Evolutionary conservation across 2,113 vertebrate species (phyloP).

Genomic region (Dicaeum eximium): DNA sequence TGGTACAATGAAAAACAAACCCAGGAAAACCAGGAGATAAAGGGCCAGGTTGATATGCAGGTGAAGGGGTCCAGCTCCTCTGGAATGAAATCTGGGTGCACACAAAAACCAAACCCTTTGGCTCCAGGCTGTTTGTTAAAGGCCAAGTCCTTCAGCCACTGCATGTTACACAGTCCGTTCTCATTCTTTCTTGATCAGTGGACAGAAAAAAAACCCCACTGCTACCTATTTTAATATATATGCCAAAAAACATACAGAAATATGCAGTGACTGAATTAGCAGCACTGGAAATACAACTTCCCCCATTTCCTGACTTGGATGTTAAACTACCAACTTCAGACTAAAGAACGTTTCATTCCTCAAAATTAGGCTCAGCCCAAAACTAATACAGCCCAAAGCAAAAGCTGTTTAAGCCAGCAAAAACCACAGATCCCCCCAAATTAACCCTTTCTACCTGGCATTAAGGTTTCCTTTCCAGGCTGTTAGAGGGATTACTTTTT

Average conservation of each 20-base stretch:
- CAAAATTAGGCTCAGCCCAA: not conserved
- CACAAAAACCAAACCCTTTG: not conserved
- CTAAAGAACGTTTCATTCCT: not conserved
- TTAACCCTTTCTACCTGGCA: accelerated
- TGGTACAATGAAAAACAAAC: not conserved
- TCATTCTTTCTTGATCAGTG: not conserved
- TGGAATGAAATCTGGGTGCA: not conserved
- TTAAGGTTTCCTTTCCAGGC: not conserved
- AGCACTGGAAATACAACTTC: not conserved
- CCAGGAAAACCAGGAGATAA: not conserved
- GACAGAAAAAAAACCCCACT: not conserved
- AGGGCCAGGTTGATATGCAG: accelerated
- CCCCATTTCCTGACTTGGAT: not conserved
- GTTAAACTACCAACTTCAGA: not conserved
- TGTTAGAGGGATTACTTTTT: not conserved
- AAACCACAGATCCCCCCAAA: accelerated
- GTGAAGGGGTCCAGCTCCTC: not conserved
- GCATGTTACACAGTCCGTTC: not conserved
- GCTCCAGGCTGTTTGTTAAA: not conserved
- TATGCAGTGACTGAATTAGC: not conserved
- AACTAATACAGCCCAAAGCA: not conserved
- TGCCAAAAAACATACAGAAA: not conserved
- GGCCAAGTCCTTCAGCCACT: not conserved
- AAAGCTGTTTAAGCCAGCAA: not conserved
- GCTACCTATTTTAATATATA: not conserved